These are phyloP conservation scores for Passerina amoena DNA, from an alignment of 2,113 vertebrate genomes.

Conservation along the genomic window DNA sequence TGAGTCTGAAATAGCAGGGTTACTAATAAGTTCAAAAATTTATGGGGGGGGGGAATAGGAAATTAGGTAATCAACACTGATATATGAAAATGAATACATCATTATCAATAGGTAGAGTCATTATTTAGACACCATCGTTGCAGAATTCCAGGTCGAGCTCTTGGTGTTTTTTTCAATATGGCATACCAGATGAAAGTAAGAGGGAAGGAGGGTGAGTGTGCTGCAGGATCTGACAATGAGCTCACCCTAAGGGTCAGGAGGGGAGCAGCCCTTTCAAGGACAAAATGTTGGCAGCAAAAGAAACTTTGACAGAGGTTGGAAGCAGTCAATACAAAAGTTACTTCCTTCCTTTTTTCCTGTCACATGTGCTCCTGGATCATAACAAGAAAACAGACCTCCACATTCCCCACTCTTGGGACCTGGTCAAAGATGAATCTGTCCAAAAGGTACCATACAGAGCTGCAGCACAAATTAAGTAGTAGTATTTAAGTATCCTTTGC, in stretches of 20 bases:
- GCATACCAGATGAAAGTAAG: not conserved
- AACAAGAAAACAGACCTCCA: not conserved
- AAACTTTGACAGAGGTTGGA: not conserved
- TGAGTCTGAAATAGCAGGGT: not conserved
- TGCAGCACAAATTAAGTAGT: not conserved
- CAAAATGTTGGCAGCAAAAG: not conserved
- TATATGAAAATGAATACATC: not conserved
- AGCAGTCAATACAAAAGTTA: not conserved
- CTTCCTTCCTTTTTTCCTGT: constrained; percentile 48
- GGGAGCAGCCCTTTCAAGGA: not conserved
- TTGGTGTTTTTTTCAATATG: not conserved
- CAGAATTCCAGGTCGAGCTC: not conserved
- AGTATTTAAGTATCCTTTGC: not conserved
- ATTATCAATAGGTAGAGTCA: not conserved
- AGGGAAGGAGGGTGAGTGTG: not conserved
- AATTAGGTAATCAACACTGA: not conserved
- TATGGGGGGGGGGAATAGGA: not conserved
- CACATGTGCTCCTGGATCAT: not conserved
- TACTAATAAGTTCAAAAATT: not conserved
- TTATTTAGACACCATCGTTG: not conserved
- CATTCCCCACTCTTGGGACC: not conserved
- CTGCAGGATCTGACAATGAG: fast-evolving
- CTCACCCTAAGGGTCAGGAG: not conserved
- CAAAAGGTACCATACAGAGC: not conserved
- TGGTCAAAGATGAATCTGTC: not conserved